A percentile compares a stretch with the other conserved stretches of the same genome.
Evolutionary conservation across 2,797 vertebrate genomes (phyloP).

Genomic region (Discoglossus pictus): DNA sequence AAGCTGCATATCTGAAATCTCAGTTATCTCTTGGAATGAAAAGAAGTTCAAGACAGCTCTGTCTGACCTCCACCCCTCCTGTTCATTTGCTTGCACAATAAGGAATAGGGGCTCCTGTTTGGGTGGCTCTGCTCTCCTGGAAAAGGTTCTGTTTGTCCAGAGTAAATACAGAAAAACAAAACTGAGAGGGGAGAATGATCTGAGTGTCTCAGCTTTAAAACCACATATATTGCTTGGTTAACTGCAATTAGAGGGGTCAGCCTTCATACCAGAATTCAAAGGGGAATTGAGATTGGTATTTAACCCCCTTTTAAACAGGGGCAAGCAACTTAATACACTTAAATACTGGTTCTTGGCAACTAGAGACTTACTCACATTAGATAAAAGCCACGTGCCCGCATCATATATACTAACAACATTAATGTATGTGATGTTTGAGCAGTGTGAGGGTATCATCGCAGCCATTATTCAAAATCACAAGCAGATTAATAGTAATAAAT

Average conservation of each 20-base stretch:
- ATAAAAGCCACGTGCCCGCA: background rate
- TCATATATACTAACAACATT: no score
- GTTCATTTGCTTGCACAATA: conserved; percentile 36
- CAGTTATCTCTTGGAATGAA: conserved; percentile 48
- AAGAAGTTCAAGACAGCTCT: conserved; percentile 36
- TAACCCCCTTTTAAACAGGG: conserved; percentile 5
- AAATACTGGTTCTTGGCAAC: conserved; percentile 17
- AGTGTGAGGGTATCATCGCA: no score
- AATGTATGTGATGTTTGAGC: no score
- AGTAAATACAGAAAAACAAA: conserved; percentile 49
- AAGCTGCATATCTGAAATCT: conserved; percentile 45
- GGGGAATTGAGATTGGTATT: conserved; percentile 30
- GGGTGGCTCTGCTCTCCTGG: conserved; percentile 19
- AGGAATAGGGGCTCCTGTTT: conserved; percentile 30
- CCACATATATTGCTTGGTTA: conserved; percentile 11
- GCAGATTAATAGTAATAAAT: no score
- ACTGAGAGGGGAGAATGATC: conserved; percentile 1
- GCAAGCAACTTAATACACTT: conserved; percentile 13
- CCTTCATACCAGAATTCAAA: conserved; percentile 26
- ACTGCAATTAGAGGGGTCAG: conserved; percentile 42
- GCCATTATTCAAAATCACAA: no score
- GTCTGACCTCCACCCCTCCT: conserved; percentile 31
- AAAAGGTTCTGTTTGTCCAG: conserved; percentile 37
- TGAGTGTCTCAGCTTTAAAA: conserved; percentile 24
- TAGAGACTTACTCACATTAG: no score